These are phyloP conservation scores for Glaucopsyche alexis DNA, from an alignment of 2,888 invertebrate species.

Conservation along the genomic window DNA sequence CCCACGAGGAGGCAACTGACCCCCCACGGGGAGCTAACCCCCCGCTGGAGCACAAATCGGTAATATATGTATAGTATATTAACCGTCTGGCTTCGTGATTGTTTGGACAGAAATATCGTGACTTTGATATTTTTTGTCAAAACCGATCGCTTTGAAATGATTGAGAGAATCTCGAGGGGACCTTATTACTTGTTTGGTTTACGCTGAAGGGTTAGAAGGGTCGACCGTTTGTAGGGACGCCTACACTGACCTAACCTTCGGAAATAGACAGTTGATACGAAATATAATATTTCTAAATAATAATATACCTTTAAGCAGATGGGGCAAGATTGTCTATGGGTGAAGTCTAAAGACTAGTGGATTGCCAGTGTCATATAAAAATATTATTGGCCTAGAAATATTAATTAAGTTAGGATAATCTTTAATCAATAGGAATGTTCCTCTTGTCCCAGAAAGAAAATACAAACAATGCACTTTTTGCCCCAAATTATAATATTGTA, in stretches of 20 bases:
- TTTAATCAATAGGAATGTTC: too few relatives aligned
- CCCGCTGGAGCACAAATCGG: background rate
- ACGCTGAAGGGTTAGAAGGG: background rate
- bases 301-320: too few relatives aligned
- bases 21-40: background rate
- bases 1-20: background rate
- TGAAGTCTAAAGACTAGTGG: too few relatives aligned
- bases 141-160: background rate
- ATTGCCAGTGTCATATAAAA: too few relatives aligned
- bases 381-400: too few relatives aligned
- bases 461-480: too few relatives aligned
- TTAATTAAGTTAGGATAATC: too few relatives aligned
- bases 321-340: too few relatives aligned
- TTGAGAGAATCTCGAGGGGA: conserved; percentile 4
- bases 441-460: too few relatives aligned
- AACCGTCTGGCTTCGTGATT: conserved; percentile 14
- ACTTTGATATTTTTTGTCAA: conserved; percentile 8
- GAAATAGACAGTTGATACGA: background rate
- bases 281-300: too few relatives aligned
- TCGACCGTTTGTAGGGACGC: background rate
- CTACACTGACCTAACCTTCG: background rate
- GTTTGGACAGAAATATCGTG: conserved; percentile 11
- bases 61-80: conserved; percentile 7
- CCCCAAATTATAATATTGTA: too few relatives aligned
- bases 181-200: background rate